Evolutionary conservation across 92 coral and sea anemone genomes (phyloP), one percentile per base, ranked within the genome.

Genomic region (Parazoanthus atlanticus): DNA sequence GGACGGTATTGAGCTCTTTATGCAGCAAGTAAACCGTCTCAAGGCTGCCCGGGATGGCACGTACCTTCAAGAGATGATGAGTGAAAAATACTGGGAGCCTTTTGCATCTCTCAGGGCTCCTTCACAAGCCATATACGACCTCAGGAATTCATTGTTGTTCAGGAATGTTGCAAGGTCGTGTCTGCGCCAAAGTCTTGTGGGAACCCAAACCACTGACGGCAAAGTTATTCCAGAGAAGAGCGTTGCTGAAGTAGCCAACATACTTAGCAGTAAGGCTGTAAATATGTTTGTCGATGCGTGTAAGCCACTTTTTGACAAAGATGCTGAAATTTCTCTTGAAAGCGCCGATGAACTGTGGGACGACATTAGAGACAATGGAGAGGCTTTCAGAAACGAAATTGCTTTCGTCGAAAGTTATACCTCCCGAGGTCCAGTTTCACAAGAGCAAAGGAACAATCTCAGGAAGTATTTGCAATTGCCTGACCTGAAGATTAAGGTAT

Each of bases 361-460:
- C 43, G 89, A 85, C 25, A 76, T 67, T 13, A 26, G 64, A 25
- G 82, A 46, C 74, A 47, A 34, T 3, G 72, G 30, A 46, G 82
- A 31, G 54, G 65, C 40, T 88, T 56, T 77, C 49, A 29, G 28
- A 84, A 52, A 1, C 29, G 89, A 75, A 49, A 32, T 64, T 36
- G 86, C 79, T 61, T 56, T 76, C 38, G 70, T 47, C 71, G 79
- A 46, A 28, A 52, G 26, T 21, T 78, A 36, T 25, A 84, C 11
- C 65, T 54, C 71, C 30, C 32, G 81, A 72, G 80, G 64, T 36
- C 64, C 82, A 75, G 30, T 89, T 11, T 15, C 4, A 65, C 54
- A 86, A 41, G 74, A 43, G 84, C 86, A 38, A 72, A 89, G 70
- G 46, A 89, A 26, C 84, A 89, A 76, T 49, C 86, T 79, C 67